These are phyloP conservation scores for Falcaria lacertinaria DNA, from an alignment of 2,888 invertebrate genomes.

Conservation along the genomic window DNA sequence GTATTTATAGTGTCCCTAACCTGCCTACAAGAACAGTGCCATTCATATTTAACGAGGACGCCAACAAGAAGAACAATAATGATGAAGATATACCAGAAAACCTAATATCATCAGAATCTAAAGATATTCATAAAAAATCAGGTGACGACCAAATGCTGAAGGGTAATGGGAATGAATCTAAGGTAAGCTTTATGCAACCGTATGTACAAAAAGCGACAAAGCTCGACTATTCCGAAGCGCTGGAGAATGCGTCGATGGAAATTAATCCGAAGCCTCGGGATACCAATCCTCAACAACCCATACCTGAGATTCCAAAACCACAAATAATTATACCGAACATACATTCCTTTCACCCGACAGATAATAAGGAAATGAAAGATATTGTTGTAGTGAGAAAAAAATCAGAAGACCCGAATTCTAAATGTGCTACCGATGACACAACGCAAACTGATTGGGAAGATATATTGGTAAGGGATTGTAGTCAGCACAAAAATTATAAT, in stretches of 20 bases:
- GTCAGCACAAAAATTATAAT: too few species aligned
- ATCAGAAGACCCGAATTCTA: slow-evolving; percentile 1
- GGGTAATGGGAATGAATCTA: neutral
- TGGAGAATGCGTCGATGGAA: neutral
- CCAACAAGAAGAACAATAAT: neutral
- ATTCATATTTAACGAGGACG: neutral
- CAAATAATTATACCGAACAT: neutral
- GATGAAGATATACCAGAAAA: neutral
- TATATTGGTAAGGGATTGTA: slow-evolving; percentile 40
- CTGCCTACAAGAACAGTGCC: neutral
- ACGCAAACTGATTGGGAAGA: slow-evolving; percentile 57
- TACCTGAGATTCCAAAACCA: neutral
- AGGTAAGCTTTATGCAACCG: neutral
- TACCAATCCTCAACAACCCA: neutral
- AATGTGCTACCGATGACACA: slow-evolving; percentile 14
- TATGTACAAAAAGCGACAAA: neutral
- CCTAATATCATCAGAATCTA: neutral
- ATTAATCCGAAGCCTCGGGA: neutral
- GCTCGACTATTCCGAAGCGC: neutral
- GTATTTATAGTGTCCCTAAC: neutral
- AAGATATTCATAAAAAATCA: neutral
- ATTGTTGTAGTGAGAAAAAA: neutral
- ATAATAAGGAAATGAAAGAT: neutral
- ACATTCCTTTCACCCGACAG: neutral
- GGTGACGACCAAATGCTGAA: neutral